A percentile compares a stretch with the other conserved stretches of the same genome.
Conservation (phyloP, 2,113 vertebrate genomes). For the Brevimyrus niger region DNA sequence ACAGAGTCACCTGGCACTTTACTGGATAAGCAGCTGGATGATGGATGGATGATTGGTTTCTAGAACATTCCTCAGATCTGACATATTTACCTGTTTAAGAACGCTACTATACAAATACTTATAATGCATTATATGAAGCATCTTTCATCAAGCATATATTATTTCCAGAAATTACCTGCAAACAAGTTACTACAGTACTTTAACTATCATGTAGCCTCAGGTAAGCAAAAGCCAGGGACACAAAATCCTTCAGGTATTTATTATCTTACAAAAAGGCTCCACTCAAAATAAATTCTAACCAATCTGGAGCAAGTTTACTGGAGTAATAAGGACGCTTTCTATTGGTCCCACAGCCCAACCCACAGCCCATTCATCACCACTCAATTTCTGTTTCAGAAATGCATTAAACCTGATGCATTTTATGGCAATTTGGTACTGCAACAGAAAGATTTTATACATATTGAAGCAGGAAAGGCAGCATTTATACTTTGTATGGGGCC, state of each 20-base stretch:
- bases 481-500: not conserved
- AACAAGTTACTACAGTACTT: not conserved
- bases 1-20: not conserved
- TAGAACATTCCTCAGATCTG: not conserved
- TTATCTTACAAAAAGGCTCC: slow-evolving; percentile 1
- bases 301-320: not conserved
- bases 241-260: not conserved
- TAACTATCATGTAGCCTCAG: not conserved
- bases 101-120: not conserved
- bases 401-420: not conserved
- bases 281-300: not conserved
- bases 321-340: not conserved
- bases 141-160: not conserved
- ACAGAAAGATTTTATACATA: not conserved
- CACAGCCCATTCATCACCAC: not conserved
- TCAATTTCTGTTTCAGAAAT: not conserved
- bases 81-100: not conserved
- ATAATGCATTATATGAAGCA: not conserved
- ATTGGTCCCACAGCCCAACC: not conserved
- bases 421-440: not conserved
- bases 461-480: not conserved
- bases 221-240: not conserved
- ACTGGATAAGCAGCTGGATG: not conserved
- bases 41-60: not conserved
- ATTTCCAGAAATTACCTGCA: not conserved